Percentiles rank a stretch among this genome's conserved stretches.
These are phyloP conservation scores for Neolamprologus fasciatus DNA, from an alignment of 2,113 vertebrate species.

Conservation along the genomic window DNA sequence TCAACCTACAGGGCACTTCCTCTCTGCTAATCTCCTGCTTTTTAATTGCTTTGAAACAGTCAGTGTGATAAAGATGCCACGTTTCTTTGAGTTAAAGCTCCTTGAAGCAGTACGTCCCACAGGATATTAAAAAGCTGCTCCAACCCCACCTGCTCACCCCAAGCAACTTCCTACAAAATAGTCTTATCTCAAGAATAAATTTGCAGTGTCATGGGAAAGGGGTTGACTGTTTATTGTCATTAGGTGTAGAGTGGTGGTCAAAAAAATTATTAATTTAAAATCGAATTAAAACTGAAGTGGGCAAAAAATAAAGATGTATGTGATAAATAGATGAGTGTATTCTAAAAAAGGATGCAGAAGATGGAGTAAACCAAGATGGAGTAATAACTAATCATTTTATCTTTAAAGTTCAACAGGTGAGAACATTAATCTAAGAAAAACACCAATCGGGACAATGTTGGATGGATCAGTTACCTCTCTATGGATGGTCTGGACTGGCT, in stretches of 20 bases:
- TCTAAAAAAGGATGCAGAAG: neutral
- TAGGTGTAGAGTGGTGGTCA: neutral
- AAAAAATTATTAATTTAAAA: neutral
- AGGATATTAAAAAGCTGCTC: neutral
- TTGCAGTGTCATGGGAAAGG: neutral
- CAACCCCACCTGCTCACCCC: neutral
- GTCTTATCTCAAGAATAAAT: neutral
- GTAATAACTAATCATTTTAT: neutral
- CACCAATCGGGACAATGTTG: neutral
- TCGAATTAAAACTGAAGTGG: neutral
- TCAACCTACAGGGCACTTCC: neutral
- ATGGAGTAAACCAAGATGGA: neutral
- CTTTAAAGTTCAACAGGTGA: neutral
- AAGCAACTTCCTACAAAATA: neutral
- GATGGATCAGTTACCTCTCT: neutral
- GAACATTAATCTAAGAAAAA: neutral
- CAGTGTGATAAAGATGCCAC: neutral
- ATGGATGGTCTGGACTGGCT: neutral
- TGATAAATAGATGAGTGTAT: neutral
- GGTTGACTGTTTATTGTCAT: neutral
- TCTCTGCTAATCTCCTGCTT: neutral
- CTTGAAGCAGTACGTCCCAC: neutral
- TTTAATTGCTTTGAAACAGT: constrained; percentile 3
- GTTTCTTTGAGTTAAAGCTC: neutral
- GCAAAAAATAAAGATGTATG: neutral